These are phyloP conservation scores for Meriones psammophilus DNA, from an alignment of 2,797 vertebrate genomes.

Conservation along the genomic window DNA sequence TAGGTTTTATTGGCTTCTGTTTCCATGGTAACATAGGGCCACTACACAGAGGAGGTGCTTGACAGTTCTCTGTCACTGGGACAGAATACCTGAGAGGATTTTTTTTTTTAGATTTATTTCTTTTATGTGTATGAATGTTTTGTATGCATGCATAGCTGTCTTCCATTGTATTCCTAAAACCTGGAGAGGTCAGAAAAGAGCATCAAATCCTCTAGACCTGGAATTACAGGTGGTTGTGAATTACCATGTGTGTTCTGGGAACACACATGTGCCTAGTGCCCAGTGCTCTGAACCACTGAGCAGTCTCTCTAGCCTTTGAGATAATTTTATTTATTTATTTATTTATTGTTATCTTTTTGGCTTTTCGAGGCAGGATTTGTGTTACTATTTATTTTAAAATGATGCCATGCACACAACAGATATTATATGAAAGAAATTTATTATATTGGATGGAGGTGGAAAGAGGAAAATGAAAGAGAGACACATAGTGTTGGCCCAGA, in stretches of 20 bases:
- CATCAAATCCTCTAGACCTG: background rate
- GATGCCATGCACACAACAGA: no score
- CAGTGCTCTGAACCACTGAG: background rate
- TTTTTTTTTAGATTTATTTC: no score
- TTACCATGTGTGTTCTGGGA: background rate
- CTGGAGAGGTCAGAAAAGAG: background rate
- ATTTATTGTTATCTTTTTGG: background rate
- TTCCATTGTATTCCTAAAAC: background rate
- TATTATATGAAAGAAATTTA: no score
- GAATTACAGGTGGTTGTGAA: background rate
- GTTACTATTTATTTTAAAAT: no score
- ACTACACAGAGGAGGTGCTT: no score
- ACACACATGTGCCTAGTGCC: background rate
- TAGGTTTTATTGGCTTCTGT: background rate
- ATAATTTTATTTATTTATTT: background rate
- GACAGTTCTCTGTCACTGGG: background rate
- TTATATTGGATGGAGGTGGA: no score
- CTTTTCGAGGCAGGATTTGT: background rate
- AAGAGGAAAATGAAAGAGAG: no score
- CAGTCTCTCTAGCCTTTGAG: background rate
- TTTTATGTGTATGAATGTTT: background rate
- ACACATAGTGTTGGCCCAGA: no score
- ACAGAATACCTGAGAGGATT: no score
- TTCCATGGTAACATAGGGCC: background rate
- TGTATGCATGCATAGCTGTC: background rate